Evolutionary conservation across 2,113 vertebrate species (phyloP).

Genomic region (Toxotes jaculatrix): DNA sequence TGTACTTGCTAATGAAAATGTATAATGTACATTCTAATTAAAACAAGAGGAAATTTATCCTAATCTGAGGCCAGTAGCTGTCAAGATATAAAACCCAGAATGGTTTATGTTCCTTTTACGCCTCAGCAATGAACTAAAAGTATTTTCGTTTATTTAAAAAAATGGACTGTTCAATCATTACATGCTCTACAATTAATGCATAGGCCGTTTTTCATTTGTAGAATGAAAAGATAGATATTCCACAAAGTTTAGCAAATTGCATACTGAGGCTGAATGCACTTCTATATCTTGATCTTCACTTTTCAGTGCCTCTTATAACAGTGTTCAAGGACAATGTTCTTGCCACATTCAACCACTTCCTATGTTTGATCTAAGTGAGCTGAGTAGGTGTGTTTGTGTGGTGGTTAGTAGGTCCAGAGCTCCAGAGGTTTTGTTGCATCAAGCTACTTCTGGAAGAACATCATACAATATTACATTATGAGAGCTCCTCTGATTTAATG

Average conservation of each 20-base stretch:
- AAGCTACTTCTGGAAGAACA: neutral
- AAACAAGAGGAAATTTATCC: neutral
- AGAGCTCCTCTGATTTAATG: neutral
- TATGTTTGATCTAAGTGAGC: neutral
- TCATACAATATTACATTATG: neutral
- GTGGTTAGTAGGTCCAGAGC: neutral
- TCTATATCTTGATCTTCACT: neutral
- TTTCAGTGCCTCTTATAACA: neutral
- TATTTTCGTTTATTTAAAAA: neutral
- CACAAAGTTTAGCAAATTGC: neutral
- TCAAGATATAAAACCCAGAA: neutral
- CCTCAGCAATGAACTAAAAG: neutral
- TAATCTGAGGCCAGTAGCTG: slow-evolving; percentile 10
- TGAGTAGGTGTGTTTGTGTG: no score
- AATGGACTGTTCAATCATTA: neutral
- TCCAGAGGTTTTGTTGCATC: neutral
- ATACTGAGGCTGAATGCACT: neutral
- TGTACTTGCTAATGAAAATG: neutral
- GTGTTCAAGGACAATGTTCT: neutral
- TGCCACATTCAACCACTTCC: neutral
- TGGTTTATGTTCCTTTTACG: neutral
- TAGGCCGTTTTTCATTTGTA: no score
- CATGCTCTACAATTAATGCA: neutral
- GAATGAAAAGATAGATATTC: neutral
- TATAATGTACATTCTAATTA: neutral